Evolutionary conservation across 2,888 invertebrate genomes (phyloP).

Genomic region (Scaptomyza caliginosa): DNA sequence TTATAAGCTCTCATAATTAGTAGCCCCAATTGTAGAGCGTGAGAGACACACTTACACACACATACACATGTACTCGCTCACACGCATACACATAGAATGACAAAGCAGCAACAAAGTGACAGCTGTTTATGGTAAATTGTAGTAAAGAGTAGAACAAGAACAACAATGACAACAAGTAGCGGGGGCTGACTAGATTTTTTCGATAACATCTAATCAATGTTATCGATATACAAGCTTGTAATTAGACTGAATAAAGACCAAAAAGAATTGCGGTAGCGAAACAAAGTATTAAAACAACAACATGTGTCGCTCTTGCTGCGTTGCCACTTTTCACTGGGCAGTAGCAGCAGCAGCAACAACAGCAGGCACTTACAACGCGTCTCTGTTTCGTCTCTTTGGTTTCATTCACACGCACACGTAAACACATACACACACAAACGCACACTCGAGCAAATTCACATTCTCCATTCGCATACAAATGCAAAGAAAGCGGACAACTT

Average conservation of each 20-base stretch:
- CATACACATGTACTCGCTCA: constrained; percentile 1
- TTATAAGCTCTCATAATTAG: constrained; percentile 56
- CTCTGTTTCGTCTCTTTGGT: constrained; percentile 39
- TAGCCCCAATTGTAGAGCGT: constrained; percentile 53
- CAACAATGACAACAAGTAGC: constrained; percentile 45
- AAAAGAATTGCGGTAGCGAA: constrained; percentile 16
- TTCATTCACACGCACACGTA: constrained; percentile 65
- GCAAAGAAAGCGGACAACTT: constrained; percentile 19
- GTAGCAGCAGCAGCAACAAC: constrained; percentile 11
- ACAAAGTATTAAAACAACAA: constrained; percentile 28
- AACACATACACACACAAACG: constrained; percentile 6
- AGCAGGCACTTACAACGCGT: constrained; percentile 30
- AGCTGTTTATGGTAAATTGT: constrained; percentile 70
- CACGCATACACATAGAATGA: constrained; percentile 20
- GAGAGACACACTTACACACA: constrained; percentile 1
- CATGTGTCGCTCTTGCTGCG: constrained; percentile 56
- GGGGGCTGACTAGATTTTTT: constrained; percentile 23
- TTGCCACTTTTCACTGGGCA: constrained; percentile 72
- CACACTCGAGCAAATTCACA: constrained; percentile 12
- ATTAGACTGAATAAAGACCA: constrained; percentile 7
- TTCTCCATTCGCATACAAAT: constrained; percentile 16
- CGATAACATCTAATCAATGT: constrained; percentile 16
- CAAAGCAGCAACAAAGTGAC: constrained; percentile 58
- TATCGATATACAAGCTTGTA: constrained; percentile 31
- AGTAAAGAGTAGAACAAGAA: constrained; percentile 18